Base-by-base conservation (phyloP, 1,140 invertebrate species). In the Leptinotarsa lineolata region DNA sequence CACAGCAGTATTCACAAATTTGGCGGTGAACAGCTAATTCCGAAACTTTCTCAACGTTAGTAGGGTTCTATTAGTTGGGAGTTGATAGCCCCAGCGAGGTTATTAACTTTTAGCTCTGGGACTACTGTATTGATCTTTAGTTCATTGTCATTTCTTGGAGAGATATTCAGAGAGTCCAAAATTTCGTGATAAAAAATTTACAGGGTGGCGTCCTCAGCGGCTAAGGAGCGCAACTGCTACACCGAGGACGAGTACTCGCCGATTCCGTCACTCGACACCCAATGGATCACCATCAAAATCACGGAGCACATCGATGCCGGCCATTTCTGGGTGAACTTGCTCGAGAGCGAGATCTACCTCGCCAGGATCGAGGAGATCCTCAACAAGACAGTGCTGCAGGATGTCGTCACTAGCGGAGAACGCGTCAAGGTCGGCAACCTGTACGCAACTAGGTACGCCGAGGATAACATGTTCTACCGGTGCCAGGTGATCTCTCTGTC, bases 281-380 rank as follows among this genome's bases (percentile, higher is more conserved):
- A 79, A 67, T 80, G 69, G 64, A 73, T 79, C 22, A 65, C 44
- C 54, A 39, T 81, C 4, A 68, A 59, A 22, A 75, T 81, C 30
- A 76, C 78, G 6, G 68, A 79, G 88, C 69, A 86, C 1, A 81
- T 86, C 5, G 86, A 87, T 78, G 87, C 90, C 2, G 86, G 87
- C 66, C 86, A 88, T 77, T 92, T 92, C 81, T 92, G 88, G 87
- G 88, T 85, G 87, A 88, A 58, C 83, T 87, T 67, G 82, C 84
- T 65, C 59, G 82, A 85, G 15, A 83, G 73, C 18, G 24, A 76
- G 12, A 68, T 79, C 8, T 46, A 71, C 18, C 39, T 84, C 16
- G 21, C 73, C 3, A 63, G 73, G 46, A 84, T 86, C 16, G 20
- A 84, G n/a, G 77, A 79, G 46, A 58, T 71, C 20, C 68, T 82